These are phyloP conservation scores for Hybos culiciformis DNA, from an alignment of 2,888 invertebrate species.

Conservation along the genomic window DNA sequence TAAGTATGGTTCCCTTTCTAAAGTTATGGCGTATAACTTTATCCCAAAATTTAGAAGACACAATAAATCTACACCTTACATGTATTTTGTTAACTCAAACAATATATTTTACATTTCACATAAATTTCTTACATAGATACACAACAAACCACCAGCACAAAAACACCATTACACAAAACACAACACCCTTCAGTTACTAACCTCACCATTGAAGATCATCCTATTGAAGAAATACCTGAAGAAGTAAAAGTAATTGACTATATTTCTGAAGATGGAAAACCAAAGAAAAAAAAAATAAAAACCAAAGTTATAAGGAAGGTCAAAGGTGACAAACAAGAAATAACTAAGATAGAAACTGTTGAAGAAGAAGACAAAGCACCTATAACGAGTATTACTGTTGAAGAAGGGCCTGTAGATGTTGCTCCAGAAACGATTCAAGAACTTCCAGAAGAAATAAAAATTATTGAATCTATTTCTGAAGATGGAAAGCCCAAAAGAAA, in stretches of 20 bases:
- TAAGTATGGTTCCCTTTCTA: constrained; percentile 20
- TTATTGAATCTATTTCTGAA: constrained; percentile 27
- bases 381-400: constrained; percentile 26
- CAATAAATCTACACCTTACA: too few species aligned
- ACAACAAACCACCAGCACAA: constrained; percentile 25
- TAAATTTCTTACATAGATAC: constrained; percentile 29
- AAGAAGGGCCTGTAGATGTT: constrained; percentile 14
- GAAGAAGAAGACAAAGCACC: constrained; percentile 32
- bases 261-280: constrained; percentile 14
- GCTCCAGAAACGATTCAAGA: constrained; percentile 24
- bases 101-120: constrained; percentile 26
- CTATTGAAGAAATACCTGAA: constrained; percentile 10
- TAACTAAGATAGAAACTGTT: constrained; percentile 31
- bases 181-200: too few species aligned
- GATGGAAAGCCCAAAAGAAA: constrained; percentile 18
- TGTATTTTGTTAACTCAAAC: not conserved
- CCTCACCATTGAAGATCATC: constrained; percentile 12
- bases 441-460: constrained; percentile 20
- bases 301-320: constrained; percentile 29
- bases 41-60: constrained; percentile 17
- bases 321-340: constrained; percentile 21
- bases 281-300: constrained; percentile 23
- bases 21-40: constrained; percentile 32
- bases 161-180: constrained; percentile 33
- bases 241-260: constrained; percentile 14